These are phyloP conservation scores for Dipodomys merriami DNA, from an alignment of 2,113 vertebrate species.

Conservation along the genomic window DNA sequence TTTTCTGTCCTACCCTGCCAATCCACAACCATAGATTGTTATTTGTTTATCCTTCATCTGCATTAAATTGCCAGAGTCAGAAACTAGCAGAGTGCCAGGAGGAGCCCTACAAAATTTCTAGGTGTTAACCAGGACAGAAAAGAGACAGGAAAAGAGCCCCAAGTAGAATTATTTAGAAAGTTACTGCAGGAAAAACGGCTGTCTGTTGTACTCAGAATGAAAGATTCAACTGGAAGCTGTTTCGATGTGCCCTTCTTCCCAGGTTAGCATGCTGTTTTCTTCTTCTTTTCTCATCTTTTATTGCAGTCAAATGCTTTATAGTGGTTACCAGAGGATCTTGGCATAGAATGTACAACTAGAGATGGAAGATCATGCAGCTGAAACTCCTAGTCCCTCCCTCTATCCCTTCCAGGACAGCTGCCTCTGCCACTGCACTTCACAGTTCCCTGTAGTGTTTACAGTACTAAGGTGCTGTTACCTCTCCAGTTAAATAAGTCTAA, in stretches of 20 bases:
- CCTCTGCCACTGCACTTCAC: background rate
- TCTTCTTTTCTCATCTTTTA: background rate
- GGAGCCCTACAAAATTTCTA: constrained; percentile 54
- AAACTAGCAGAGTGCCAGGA: background rate
- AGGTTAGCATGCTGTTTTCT: background rate
- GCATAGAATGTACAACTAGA: background rate
- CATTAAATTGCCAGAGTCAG: constrained; percentile 27
- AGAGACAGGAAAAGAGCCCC: constrained; percentile 46
- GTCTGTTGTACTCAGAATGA: background rate
- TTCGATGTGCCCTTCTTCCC: background rate
- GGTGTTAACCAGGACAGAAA: constrained; percentile 35
- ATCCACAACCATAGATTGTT: background rate
- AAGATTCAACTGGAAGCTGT: background rate
- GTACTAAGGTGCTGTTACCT: background rate
- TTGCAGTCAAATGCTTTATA: background rate
- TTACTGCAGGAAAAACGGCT: background rate
- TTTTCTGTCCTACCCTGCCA: background rate
- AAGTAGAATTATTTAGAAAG: background rate
- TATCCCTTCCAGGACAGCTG: background rate
- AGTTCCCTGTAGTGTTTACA: background rate
- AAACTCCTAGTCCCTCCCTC: background rate
- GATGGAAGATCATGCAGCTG: background rate
- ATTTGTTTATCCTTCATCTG: constrained; percentile 28
- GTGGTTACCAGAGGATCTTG: constrained; percentile 7
- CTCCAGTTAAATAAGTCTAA: constrained; percentile 57